phyloP scores from a whole-genome alignment of 2,888 invertebrate genomes.

The Andrena minutula region DNA sequence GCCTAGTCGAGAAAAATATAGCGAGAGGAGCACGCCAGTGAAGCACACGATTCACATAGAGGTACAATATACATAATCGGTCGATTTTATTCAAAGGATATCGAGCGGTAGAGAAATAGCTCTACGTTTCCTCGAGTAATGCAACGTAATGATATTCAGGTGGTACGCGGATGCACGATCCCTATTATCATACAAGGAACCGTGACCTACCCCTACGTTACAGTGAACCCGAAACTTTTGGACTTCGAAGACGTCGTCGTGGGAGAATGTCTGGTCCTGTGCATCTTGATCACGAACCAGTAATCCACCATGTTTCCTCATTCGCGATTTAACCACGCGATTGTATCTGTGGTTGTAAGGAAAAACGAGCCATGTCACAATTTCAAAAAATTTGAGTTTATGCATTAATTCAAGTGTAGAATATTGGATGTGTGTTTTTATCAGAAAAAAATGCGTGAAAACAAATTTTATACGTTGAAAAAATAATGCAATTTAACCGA shows the following conservation, averaged over 20 bases:
- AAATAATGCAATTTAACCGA: no score
- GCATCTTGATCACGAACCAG: slow-evolving; percentile 87
- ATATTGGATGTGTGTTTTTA: no score
- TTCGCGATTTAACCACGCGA: no score
- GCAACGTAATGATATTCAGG: slow-evolving; percentile 79
- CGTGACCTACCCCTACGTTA: slow-evolving; percentile 87
- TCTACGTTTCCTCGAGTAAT: no score
- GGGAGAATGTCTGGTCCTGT: slow-evolving; percentile 87
- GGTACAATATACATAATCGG: slow-evolving; percentile 77
- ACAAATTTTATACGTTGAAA: no score
- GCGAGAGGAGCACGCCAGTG: slow-evolving; percentile 85
- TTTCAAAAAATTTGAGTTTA: no score
- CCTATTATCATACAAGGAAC: slow-evolving; percentile 87
- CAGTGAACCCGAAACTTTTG: slow-evolving; percentile 84
- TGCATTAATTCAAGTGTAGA: no score
- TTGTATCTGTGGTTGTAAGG: no score
- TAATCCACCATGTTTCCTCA: slow-evolving; percentile 69
- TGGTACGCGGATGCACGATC: slow-evolving; percentile 87
- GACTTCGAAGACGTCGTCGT: slow-evolving; percentile 87
- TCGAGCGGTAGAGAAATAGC: background rate
- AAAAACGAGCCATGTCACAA: no score
- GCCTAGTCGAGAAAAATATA: slow-evolving; percentile 84
- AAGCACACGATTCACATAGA: slow-evolving; percentile 85
- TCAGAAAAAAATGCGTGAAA: no score
- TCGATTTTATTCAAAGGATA: background rate